A percentile compares a stretch with the other conserved stretches of the same genome.
Evolutionary conservation across 2,113 vertebrate species (phyloP).

Genomic region (Tylochromis polylepis): DNA sequence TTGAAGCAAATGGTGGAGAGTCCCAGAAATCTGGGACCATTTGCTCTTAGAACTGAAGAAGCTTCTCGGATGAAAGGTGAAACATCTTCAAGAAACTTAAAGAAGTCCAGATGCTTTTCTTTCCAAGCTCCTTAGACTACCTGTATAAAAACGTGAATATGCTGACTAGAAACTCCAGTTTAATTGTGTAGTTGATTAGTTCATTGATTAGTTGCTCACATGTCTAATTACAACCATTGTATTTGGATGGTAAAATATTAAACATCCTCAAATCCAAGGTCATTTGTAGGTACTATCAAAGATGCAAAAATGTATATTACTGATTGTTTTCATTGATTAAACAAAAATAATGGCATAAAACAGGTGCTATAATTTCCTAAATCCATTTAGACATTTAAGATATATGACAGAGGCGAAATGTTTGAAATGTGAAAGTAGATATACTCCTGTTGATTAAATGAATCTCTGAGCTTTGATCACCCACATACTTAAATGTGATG

Average conservation of each 20-base stretch:
- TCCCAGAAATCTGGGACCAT: no score
- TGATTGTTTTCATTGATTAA: background rate
- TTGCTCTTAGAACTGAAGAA: no score
- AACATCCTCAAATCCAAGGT: background rate
- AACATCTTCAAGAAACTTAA: no score
- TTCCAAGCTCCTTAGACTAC: no score
- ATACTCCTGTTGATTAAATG: background rate
- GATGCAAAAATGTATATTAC: background rate
- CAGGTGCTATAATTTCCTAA: background rate
- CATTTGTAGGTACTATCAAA: background rate
- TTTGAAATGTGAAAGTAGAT: background rate
- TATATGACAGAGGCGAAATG: background rate
- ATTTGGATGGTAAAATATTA: background rate
- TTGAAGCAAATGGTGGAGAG: no score
- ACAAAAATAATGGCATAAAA: background rate
- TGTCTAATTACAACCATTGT: background rate
- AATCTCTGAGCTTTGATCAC: background rate
- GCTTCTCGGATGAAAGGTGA: no score
- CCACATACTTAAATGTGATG: background rate
- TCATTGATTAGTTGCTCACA: background rate
- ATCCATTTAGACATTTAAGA: background rate
- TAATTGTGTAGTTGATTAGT: background rate
- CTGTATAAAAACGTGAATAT: background rate
- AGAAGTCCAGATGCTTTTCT: no score
- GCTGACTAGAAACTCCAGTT: background rate